phyloP scores from a whole-genome alignment of 2,888 invertebrate species.

The Xanthia icteritia region DNA sequence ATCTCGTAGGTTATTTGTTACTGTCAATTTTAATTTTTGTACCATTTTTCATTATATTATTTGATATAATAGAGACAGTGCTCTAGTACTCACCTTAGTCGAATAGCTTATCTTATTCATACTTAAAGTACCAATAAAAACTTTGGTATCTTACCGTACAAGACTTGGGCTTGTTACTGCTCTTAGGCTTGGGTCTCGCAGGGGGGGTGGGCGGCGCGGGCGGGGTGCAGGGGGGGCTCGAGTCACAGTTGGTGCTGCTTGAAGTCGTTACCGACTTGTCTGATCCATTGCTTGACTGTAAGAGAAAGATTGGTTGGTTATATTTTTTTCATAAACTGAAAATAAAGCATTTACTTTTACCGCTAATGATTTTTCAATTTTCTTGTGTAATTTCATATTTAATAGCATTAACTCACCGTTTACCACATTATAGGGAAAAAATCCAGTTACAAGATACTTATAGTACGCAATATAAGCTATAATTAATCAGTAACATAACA shows the following conservation, averaged over 20 bases:
- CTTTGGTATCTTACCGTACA: constrained; percentile 74
- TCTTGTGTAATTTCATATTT: too few relatives aligned
- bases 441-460: too few relatives aligned
- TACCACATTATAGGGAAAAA: too few relatives aligned
- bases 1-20: not conserved
- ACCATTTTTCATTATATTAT: not conserved
- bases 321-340: not conserved
- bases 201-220: constrained; percentile 80
- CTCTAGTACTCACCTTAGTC: not conserved
- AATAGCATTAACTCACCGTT: too few relatives aligned
- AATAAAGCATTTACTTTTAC: not conserved
- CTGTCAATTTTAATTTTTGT: not conserved
- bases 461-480: too few relatives aligned
- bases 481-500: too few relatives aligned
- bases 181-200: constrained; percentile 74
- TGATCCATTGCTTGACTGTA: constrained; percentile 84
- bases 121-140: constrained; percentile 10
- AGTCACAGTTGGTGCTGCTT: constrained; percentile 75
- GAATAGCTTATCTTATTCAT: constrained; percentile 10
- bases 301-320: constrained; percentile 18
- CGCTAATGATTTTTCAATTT: too few relatives aligned
- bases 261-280: constrained; percentile 79
- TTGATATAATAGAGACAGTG: not conserved
- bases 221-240: constrained; percentile 86
- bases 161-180: constrained; percentile 76